Evolutionary conservation across 2,113 vertebrate species (phyloP), one percentile per base, ranked within the genome.

Genomic region (Heliornis fulica): DNA sequence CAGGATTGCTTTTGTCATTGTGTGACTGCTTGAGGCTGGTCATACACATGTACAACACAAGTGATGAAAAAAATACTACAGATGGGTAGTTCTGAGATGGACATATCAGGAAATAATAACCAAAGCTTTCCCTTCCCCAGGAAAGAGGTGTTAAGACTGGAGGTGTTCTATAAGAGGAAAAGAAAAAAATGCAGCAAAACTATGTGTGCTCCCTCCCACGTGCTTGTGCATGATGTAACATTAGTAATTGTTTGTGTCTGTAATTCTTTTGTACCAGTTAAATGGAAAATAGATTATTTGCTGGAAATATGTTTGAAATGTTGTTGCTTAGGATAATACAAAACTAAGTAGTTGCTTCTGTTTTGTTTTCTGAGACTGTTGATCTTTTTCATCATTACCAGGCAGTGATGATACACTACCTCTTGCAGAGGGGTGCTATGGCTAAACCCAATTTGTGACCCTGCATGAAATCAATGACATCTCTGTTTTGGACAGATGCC

Each of bases 31-130:
- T 64, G 80, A 74, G 78, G 80, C 69, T 93, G 83, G 65, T 83
- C 61, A 48, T 90, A 80, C 50, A 65, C 71, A 28, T 89, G 83
- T 94, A 81, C 90, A 94, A 92, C 75, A 43, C 66, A 50, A 69
- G 68, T 76, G 95, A 88, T 96, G 82, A 95, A 93, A 94, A 96
- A 90, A 60, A 46, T 10, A n/a, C 56, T 79, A 57, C 83, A 70
- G 70, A 93, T 83, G 79, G 54, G 14, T 59, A 59, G 18, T 65
- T 32, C 56, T 70, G 40, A 69, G 34, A 28, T 95, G 93, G 90
- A 91, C 95, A 79, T 94, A 65, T 4, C 74, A 87, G 93, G 87
- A 95, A 97, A 93, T 79, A 86, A 54, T 38, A 77, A 94, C 72
- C 64, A 59, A 63, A 57, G 38, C 54, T 88, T 87, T 90, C 34